Conservation (phyloP, 1,140 invertebrate species). For the Muscidifurax raptorellus region DNA sequence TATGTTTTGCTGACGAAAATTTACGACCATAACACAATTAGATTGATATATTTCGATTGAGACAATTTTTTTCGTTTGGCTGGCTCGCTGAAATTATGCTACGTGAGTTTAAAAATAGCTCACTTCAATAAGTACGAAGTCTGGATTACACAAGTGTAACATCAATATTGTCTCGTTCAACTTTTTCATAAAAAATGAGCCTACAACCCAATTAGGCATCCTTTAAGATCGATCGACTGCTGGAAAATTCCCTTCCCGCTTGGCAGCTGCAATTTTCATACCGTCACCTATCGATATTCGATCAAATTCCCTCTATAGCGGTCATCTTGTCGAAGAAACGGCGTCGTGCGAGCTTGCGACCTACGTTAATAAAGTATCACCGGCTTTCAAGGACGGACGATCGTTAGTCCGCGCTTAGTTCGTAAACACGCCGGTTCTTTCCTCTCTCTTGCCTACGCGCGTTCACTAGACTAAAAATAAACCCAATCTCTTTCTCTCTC, state of each 20-base stretch:
- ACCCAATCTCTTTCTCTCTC: neutral
- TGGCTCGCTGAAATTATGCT: too few species aligned
- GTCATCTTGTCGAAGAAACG: neutral
- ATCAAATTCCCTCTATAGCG: neutral
- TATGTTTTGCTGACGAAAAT: neutral
- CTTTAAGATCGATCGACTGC: too few species aligned
- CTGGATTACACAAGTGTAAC: too few species aligned
- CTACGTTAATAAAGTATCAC: constrained; percentile 5
- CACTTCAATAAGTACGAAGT: too few species aligned
- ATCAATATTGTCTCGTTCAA: too few species aligned
- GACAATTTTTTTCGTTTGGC: too few species aligned
- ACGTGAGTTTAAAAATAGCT: too few species aligned
- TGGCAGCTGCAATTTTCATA: neutral
- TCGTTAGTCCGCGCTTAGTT: neutral
- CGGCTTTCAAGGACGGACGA: neutral
- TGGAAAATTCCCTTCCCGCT: too few species aligned
- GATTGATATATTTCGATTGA: too few species aligned
- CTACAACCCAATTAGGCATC: too few species aligned
- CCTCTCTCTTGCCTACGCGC: neutral
- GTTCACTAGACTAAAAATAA: constrained; percentile 6
- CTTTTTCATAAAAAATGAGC: too few species aligned
- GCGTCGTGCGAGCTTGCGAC: neutral
- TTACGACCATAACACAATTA: too few species aligned
- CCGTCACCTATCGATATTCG: neutral
- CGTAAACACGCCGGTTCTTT: neutral